Conservation (phyloP, 2,797 vertebrate genomes). For the Microcaecilia unicolor region DNA sequence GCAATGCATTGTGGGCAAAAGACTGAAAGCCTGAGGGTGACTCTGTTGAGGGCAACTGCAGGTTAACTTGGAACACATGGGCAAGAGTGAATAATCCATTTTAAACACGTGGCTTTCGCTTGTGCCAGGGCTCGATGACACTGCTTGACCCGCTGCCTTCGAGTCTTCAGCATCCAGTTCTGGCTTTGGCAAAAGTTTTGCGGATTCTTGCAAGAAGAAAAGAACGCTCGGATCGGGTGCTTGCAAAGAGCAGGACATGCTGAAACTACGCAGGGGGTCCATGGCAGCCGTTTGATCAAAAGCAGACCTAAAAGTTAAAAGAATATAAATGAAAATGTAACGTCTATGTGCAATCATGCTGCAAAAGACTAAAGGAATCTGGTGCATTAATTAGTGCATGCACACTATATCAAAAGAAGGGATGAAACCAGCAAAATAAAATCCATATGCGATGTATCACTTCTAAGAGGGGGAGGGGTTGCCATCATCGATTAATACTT, state of each 20-base stretch:
- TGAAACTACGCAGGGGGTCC: neutral
- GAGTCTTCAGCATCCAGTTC: neutral
- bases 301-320: neutral
- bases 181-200: conserved; percentile 40
- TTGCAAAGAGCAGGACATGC: conserved; percentile 8
- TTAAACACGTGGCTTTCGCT: neutral
- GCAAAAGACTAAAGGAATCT: too few relatives aligned
- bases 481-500: too few relatives aligned
- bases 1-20: conserved; percentile 1
- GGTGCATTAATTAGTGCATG: too few relatives aligned
- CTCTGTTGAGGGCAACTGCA: conserved; percentile 4
- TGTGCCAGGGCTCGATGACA: neutral
- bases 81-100: neutral
- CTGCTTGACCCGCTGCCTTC: neutral
- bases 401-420: too few relatives aligned
- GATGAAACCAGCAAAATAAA: too few relatives aligned
- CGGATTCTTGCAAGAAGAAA: conserved; percentile 61
- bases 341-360: too few relatives aligned
- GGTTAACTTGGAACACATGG: neutral
- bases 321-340: too few relatives aligned
- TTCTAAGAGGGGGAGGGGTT: too few relatives aligned
- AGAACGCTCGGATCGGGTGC: conserved; percentile 43
- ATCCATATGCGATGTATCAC: too few relatives aligned
- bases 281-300: neutral
- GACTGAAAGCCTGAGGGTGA: neutral